Base-by-base conservation (phyloP, 1,140 invertebrate genomes). In the Dendroctonus ponderosae region DNA sequence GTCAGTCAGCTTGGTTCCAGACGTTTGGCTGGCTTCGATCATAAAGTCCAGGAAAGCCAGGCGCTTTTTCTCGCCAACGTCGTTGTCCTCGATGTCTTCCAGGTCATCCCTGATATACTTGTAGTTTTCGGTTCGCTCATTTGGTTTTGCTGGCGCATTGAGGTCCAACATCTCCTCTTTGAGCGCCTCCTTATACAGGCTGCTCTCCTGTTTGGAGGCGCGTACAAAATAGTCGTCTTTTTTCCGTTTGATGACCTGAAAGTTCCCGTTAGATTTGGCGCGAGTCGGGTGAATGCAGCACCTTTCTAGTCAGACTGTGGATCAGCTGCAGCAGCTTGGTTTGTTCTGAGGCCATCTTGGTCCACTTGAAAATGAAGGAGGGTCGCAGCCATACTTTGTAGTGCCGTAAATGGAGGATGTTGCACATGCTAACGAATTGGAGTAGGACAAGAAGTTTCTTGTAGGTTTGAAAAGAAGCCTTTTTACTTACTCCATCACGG, bases 21-120 rank as follows among this genome's bases (percentile, higher is more conserved):
- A n/a, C 0, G 64, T 88, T 71, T 91, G 86, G 46, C 89, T 86
- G 54, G 90, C 89, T 78, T 94, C 90, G 26, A 98, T 84, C 71
- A 98, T 80, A 49, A 96, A 83, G 80, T 98, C 96, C 60, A 98
- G 84, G 81, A 98, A 98, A 42, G 96, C 95, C 53, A 94, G 82
- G 72, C 92, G 86, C 75, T 93, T 93, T 82, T 93, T 94, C 78
- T 92, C 87, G 6, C 69, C 69, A 51, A 70, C 83, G 70, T 91
- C 88, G 57, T 86, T 87, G 50, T 87, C 86, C 66, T 90, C 89
- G 48, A 67, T 71, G 58, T 88, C 88, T 76, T 91, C 90, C 65
- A 91, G 79, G 79, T 92, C 90, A 69, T 92, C 90, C 73, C 88
- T 89, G 6, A 91, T 79, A 41, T 87, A 87, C 26, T 83, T 77